Evolutionary conservation across 2,113 vertebrate genomes (phyloP), one percentile per base, ranked within the genome.

Genomic region (Desmodus rotundus): DNA sequence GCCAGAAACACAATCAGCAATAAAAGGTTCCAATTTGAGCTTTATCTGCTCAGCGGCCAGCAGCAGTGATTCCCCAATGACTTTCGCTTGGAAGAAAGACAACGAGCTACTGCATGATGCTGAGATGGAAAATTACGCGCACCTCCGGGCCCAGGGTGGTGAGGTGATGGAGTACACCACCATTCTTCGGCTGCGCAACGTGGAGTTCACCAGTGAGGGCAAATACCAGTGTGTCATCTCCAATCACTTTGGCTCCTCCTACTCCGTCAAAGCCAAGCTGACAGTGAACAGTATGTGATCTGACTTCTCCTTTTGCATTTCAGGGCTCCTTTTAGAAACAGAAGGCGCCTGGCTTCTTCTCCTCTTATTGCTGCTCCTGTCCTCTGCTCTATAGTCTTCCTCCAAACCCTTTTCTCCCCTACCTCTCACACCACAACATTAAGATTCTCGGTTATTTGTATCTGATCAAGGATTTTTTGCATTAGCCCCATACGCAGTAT

Each of bases 161-260:
- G 98, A 99, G 76, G 99, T 99, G 97, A 99, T 99, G 47, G 99
- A 99, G 97, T 99, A 99, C 38, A 99, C 99, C 13, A 99, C 99
- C 95, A 99, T 99, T 0, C 98, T 99, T 56, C 98, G 99, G 72
- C 99, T 99, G 20, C 99, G 97, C n/a, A 97, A 98, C 0, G 99
- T 99, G 54, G 99, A 99, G 31, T 99, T 99, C 95, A 97, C 98
- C 98, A 99, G 98, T 3, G 99, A 99, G 97, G 99, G 99, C 52
- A 99, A 98, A 97, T 99, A 99, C 96, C 99, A 99, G 95, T 99
- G 99, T 45, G 99, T 99, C 97, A 99, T 99, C 98, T 99, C 99
- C 97, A 99, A 99, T 98, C 99, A 99, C 97, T 99, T 99, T 50
- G 99, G 99, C 22, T 99, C 99, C 1, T 99, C 99, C 7, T 99